These are phyloP conservation scores for Callopanchax toddi DNA, from an alignment of 2,113 vertebrate genomes.

Conservation along the genomic window DNA sequence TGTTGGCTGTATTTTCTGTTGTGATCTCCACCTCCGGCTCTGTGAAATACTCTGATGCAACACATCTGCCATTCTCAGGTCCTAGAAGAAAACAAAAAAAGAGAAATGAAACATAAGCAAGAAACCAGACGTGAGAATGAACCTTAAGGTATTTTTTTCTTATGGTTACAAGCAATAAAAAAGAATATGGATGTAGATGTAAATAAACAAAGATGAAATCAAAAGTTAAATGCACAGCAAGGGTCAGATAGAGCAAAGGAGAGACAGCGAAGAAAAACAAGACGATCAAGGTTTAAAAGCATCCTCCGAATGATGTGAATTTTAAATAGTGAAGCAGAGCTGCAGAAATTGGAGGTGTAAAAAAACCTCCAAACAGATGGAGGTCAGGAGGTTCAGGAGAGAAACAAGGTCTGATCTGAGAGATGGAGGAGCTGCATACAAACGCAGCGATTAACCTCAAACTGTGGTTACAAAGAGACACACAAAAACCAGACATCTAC, in stretches of 20 bases:
- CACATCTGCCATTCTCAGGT: constrained; percentile 88
- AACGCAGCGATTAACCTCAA: constrained; percentile 45
- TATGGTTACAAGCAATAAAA: constrained; percentile 1
- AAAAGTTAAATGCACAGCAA: neutral
- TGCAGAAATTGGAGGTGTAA: constrained; percentile 9
- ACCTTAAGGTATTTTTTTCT: neutral
- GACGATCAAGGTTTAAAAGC: constrained; percentile 12
- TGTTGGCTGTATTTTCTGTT: constrained; percentile 92
- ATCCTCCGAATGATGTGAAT: neutral
- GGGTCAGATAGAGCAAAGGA: constrained; percentile 6
- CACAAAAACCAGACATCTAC: neutral
- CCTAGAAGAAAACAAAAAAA: constrained; percentile 70
- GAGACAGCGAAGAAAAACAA: neutral
- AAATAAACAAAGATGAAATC: constrained; percentile 4
- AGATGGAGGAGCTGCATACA: constrained; percentile 37
- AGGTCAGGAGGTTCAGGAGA: constrained; percentile 37
- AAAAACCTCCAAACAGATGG: constrained; percentile 30
- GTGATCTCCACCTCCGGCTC: constrained; percentile 90
- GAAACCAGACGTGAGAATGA: neutral
- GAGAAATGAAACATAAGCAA: neutral
- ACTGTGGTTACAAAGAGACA: constrained; percentile 4
- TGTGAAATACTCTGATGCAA: constrained; percentile 90
- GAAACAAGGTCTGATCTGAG: constrained; percentile 33
- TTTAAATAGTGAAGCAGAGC: constrained; percentile 1
- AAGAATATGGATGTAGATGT: no score